Evolutionary conservation across 2,888 invertebrate species (phyloP).

Genomic region (Gnatocerus cornutus): DNA sequence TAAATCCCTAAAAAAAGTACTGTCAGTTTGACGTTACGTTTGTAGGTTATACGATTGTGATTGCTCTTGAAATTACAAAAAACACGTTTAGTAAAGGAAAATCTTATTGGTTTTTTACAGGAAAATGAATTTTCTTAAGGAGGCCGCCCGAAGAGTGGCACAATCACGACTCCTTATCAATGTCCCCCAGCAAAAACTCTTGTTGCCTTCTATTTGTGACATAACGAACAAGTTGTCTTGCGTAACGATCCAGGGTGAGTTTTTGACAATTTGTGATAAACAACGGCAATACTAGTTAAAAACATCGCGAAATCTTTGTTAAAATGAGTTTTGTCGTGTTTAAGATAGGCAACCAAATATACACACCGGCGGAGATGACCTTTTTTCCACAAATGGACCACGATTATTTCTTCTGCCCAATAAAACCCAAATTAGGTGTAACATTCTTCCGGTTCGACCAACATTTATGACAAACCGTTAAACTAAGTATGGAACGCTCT

Average conservation of each 20-base stretch:
- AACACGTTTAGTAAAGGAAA: too few relatives aligned
- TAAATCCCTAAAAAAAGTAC: slow-evolving; percentile 10
- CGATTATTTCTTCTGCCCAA: background rate
- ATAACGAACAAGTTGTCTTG: slow-evolving; percentile 55
- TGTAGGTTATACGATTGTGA: slow-evolving; percentile 24
- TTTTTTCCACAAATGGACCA: too few relatives aligned
- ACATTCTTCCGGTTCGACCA: background rate
- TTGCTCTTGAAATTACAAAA: too few relatives aligned
- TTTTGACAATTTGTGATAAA: background rate
- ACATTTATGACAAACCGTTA: too few relatives aligned
- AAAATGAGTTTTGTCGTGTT: background rate
- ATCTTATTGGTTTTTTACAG: background rate
- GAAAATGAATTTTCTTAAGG: slow-evolving; percentile 56
- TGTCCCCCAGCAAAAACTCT: slow-evolving; percentile 19
- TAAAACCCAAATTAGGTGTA: slow-evolving; percentile 1
- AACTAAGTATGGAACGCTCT: too few relatives aligned
- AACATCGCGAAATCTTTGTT: background rate
- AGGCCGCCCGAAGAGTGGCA: slow-evolving; percentile 51
- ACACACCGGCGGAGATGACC: background rate
- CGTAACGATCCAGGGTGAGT: slow-evolving; percentile 59
- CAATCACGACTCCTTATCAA: slow-evolving; percentile 20
- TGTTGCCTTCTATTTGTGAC: slow-evolving; percentile 44
- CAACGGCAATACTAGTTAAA: background rate
- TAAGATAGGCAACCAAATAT: slow-evolving; percentile 32
- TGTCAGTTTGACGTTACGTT: slow-evolving; percentile 4